Base-by-base conservation (phyloP, 2,888 invertebrate genomes). In the Ectemnius lituratus region DNA sequence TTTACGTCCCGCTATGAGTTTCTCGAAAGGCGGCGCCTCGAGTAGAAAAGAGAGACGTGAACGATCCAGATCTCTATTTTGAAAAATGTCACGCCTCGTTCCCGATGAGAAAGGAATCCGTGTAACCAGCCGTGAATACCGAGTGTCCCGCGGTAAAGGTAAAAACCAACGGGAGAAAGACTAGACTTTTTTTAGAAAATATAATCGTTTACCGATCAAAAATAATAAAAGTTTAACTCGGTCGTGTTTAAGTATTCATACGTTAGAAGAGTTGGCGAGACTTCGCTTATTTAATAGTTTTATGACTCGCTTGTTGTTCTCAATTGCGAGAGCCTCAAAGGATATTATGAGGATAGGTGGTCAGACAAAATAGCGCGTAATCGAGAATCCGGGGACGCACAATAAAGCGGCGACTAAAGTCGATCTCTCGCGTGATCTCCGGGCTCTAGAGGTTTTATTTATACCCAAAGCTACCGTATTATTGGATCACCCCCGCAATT, bases 401-500 rank as follows among this genome's bases (percentile, higher is more conserved):
- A 52, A 52, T 52, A 52, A 52, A 14, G 37, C 37, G 37, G 37
- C 8, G 76, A 73, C 59, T 63, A 61, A 65, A 67, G 59, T 49
- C 73, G 72, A 68, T 37, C 37, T 76, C 67, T 73, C 63, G 66
- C 75, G 83, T 81, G 81, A 88, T 88, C 88, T 86, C 85, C 86
- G 87, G 84, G 57, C 85, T 73, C 81, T 83, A 85, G 84, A 85
- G 80, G 85, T 82, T 88, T 89, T 89, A 89, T 90, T 89, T 90
- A 89, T 89, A 89, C 88, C 84, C 88, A 85, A 88, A 89, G 89
- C 89, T 87, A 62, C 86, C 83, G 88, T 89, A 89, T 90, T 89
- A 89, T 89, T 89, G 89, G 89, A 89, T 89, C 89, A 88, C 89
- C 88, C 89, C 89, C 89, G 89, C 88, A 83, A 87, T 84, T 82